Conservation (phyloP, 1,140 invertebrate species). For the Augochlora pura region DNA sequence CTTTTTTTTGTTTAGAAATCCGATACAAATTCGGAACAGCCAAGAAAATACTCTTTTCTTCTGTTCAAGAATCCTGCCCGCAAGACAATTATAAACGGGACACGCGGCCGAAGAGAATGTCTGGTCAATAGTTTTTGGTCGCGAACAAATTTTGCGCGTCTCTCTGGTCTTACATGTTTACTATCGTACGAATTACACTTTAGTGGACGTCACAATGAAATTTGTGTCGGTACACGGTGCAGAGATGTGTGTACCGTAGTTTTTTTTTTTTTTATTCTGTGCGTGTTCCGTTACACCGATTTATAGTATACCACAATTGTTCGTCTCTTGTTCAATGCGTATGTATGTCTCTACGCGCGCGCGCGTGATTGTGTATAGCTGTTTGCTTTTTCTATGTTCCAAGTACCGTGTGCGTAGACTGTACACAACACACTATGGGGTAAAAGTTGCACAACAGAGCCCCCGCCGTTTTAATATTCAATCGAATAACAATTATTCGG, state of each 20-base stretch:
- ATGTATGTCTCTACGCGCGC: neutral
- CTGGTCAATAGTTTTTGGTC: neutral
- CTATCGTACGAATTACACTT: slow-evolving; percentile 62
- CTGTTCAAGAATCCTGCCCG: too few relatives aligned
- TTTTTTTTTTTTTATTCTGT: neutral
- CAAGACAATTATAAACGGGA: neutral
- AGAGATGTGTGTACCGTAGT: slow-evolving; percentile 37
- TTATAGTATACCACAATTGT: slow-evolving; percentile 28
- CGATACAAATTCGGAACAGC: too few relatives aligned
- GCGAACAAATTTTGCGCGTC: too few relatives aligned
- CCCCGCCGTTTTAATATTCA: too few relatives aligned
- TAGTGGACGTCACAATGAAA: slow-evolving; percentile 69
- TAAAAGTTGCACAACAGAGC: too few relatives aligned
- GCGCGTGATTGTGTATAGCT: neutral
- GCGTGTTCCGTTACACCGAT: slow-evolving; percentile 37
- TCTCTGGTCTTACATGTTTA: slow-evolving; percentile 56
- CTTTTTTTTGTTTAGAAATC: too few relatives aligned
- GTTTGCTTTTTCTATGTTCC: too few relatives aligned
- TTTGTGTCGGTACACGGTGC: slow-evolving; percentile 63
- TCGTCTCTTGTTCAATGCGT: neutral
- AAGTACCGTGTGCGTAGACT: too few relatives aligned
- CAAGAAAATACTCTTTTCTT: too few relatives aligned
- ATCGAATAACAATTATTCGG: too few relatives aligned
- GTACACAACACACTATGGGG: too few relatives aligned
- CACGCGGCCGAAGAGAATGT: neutral